Conservation (phyloP, 2,797 vertebrate genomes). For the Lemur catta region DNA sequence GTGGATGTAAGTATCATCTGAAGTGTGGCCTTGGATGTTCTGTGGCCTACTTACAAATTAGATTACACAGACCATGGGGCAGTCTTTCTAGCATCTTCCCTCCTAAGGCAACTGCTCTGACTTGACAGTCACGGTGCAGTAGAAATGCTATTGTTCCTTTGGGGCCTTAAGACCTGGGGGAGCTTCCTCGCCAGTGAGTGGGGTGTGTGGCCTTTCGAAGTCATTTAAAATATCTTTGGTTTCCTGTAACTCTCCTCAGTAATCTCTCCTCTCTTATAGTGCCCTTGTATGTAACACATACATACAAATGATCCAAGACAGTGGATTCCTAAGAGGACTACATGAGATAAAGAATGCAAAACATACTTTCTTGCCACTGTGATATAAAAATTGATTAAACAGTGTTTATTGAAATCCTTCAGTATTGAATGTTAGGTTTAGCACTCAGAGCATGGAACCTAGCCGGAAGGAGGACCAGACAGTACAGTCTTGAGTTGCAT, state of each 20-base stretch:
- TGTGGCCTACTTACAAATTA: background rate
- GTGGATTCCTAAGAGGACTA: background rate
- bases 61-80: background rate
- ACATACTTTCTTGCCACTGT: background rate
- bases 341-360: background rate
- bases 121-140: too few species aligned
- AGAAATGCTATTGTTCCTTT: rapidly evolving
- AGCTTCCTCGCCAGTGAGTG: background rate
- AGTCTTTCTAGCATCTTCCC: background rate
- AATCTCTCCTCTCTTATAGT: background rate
- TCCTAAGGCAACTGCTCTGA: background rate
- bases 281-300: background rate
- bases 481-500: background rate
- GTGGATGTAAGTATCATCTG: too few species aligned
- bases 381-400: background rate
- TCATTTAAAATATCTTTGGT: background rate
- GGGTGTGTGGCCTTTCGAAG: background rate
- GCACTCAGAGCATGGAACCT: background rate
- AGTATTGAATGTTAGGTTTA: background rate
- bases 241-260: background rate
- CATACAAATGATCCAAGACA: background rate
- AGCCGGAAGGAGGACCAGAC: background rate
- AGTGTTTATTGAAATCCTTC: background rate
- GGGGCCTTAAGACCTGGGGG: background rate
- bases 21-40: too few species aligned